Base-by-base conservation (phyloP, 2,113 vertebrate genomes). In the Ariopsis seemanni region DNA sequence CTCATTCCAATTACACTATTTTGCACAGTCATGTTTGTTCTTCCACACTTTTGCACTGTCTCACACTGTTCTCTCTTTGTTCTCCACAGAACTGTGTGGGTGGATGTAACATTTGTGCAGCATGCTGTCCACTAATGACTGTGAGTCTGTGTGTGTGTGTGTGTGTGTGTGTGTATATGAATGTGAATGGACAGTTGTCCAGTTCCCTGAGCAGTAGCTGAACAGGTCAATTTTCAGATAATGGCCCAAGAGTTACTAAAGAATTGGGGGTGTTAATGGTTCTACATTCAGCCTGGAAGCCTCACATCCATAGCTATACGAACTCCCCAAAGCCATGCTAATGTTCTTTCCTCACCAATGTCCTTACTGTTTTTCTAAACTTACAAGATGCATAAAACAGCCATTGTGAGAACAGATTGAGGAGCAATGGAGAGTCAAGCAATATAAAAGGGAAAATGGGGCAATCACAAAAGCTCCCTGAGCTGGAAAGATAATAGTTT, bases 61-160 rank as follows among this genome's bases (percentile, higher is more conserved):
- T 87, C 58, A 2, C 84, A 72, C 86, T 58, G 48, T 65, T 84
- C 69, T 82, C 53, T 72, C 85, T 85, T 90, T 83, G 85, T 86
- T 89, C 82, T 91, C 42, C 55, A 8, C 80, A 85, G 60, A 87
- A 81, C 83, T 11, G 77, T 34, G 89, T 85, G 77, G 87, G 89
- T 69, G 85, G 85, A 86, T 75, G 62, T 82, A 72, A 82, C 83
- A 89, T 89, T 90, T 82, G 77, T 72, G 82, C 77, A 48, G 77
- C 78, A 85, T 85, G 86, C 85, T 88, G 87, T 90, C 89, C 85
- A 82, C 87, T 90, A 87, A 87, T 87, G 81, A 77, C 81, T 71
- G 58, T 12, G 17, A 81, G 78, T 81, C 78, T 81, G 17, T 81
- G 27, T 80, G 30, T 79, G 85, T 82, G 65, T 34, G n/a, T 15